Evolutionary conservation across 2,888 invertebrate genomes (phyloP).

Genomic region (Caenorhabditis sp.): DNA sequence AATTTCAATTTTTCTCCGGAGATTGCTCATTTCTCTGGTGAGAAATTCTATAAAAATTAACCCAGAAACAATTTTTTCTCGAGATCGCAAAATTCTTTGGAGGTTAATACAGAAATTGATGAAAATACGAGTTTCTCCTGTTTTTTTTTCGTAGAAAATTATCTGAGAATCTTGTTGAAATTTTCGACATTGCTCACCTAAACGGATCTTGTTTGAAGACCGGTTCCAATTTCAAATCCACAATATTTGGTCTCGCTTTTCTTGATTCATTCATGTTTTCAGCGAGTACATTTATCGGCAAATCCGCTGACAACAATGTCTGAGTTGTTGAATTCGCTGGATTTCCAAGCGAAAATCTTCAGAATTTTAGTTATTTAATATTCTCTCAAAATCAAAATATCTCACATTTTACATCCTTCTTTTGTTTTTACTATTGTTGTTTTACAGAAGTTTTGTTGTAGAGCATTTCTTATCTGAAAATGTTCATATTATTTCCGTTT

Average conservation of each 20-base stretch:
- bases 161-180: too few species aligned
- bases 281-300: not conserved
- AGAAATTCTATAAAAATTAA: too few species aligned
- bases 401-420: conserved; percentile 8
- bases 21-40: too few species aligned
- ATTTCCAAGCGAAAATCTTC: conserved; percentile 27
- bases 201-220: conserved; percentile 8
- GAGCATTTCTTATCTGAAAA: conserved; percentile 2
- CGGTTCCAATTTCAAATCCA: conserved; percentile 4
- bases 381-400: not conserved
- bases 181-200: too few species aligned
- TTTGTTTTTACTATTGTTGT: not conserved
- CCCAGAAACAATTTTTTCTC: too few species aligned
- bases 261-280: not conserved
- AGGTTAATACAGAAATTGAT: too few species aligned
- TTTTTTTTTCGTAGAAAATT: too few species aligned
- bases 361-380: not conserved
- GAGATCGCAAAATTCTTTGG: too few species aligned
- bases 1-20: too few species aligned
- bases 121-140: too few species aligned
- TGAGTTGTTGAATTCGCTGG: conserved; percentile 8
- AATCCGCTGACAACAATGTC: conserved; percentile 15
- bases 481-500: not conserved
- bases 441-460: conserved; percentile 4
- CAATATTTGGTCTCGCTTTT: not conserved